These are phyloP conservation scores for Halyomorpha halys DNA, from an alignment of 1,140 invertebrate genomes.

Conservation along the genomic window DNA sequence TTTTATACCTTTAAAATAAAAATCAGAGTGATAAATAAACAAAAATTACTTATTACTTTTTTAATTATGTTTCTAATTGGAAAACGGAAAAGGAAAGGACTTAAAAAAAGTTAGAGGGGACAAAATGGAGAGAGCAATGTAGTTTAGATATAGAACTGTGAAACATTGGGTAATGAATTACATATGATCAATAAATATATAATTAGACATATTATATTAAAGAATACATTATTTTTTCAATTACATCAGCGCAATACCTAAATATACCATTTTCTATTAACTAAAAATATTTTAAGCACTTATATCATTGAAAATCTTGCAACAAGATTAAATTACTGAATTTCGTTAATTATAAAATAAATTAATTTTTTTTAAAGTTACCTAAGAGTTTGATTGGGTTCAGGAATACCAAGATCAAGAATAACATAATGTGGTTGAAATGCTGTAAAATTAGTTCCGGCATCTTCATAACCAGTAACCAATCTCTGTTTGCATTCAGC, in stretches of 20 bases:
- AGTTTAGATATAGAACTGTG: neutral
- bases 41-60: too few relatives aligned
- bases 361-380: neutral
- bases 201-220: too few relatives aligned
- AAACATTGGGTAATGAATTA: neutral
- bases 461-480: neutral
- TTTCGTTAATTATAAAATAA: neutral
- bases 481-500: neutral
- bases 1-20: too few relatives aligned
- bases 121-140: neutral
- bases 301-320: neutral
- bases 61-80: neutral
- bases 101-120: neutral
- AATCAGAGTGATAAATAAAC: too few relatives aligned
- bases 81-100: neutral
- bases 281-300: neutral
- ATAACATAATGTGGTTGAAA: neutral
- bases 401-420: slow-evolving; percentile 3
- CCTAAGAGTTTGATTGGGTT: neutral
- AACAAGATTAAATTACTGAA: neutral
- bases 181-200: neutral
- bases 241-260: neutral
- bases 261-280: neutral
- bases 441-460: neutral
- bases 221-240: neutral